phyloP scores from a whole-genome alignment of 2,888 invertebrate species.

The Drosophila vallismaia region DNA sequence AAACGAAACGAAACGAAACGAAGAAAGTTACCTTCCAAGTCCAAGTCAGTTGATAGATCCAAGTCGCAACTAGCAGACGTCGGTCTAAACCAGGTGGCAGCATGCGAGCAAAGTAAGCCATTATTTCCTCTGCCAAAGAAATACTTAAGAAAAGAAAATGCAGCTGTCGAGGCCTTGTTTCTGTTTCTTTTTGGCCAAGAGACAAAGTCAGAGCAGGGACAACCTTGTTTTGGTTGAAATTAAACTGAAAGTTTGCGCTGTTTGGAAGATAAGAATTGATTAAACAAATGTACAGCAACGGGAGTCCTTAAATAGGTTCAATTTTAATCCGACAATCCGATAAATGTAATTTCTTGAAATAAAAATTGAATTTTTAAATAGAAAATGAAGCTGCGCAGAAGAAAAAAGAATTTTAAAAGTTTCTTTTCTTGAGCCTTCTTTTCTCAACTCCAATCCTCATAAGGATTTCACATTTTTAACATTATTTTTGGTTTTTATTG shows the following conservation, averaged over 20 bases:
- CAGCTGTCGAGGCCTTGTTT: constrained; percentile 35
- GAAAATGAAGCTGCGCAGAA: constrained; percentile 1
- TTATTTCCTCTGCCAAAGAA: constrained; percentile 23
- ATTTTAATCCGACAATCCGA: not conserved
- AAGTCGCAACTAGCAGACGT: constrained; percentile 42
- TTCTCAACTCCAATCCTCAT: not conserved
- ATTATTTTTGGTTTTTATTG: not conserved
- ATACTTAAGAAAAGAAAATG: constrained; percentile 46
- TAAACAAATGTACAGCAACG: constrained; percentile 25
- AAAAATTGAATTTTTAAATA: too few relatives aligned
- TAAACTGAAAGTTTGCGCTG: constrained; percentile 3
- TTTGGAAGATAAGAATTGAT: constrained; percentile 25
- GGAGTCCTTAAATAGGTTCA: not conserved
- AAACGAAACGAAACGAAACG: too few relatives aligned
- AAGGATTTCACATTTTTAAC: not conserved
- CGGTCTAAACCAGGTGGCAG: constrained; percentile 24
- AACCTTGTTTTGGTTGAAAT: constrained; percentile 2
- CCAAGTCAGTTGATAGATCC: constrained; percentile 31
- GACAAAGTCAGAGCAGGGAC: not conserved
- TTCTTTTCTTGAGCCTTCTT: constrained; percentile 38
- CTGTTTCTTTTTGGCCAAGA: constrained; percentile 5
- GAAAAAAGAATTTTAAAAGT: not conserved
- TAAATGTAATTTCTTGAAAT: too few relatives aligned
- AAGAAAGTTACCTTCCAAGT: constrained; percentile 30
- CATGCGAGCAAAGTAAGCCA: constrained; percentile 65